phyloP scores from a whole-genome alignment of 2,888 invertebrate genomes.

The Rotaria magnacalcarata region DNA sequence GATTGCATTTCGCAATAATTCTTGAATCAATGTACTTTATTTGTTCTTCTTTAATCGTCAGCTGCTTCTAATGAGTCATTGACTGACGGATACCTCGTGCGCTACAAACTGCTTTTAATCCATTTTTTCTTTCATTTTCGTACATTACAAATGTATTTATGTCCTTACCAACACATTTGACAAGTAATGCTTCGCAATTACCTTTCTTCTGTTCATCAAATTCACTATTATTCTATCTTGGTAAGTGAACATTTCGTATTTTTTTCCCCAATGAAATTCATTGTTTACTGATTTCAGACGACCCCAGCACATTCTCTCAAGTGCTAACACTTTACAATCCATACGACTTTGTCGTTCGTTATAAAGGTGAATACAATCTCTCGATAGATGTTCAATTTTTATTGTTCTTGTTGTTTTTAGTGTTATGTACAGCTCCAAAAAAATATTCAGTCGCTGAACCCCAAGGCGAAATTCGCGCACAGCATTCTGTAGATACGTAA shows the following conservation, averaged over 20 bases:
- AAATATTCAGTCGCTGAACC: constrained; percentile 8
- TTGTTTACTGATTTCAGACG: background rate
- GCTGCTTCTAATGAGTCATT: constrained; percentile 7
- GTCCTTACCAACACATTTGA: constrained; percentile 32
- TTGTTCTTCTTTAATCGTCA: background rate
- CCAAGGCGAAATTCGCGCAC: constrained; percentile 11
- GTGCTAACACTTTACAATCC: constrained; percentile 19
- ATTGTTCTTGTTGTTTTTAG: background rate
- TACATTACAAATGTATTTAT: constrained; percentile 18
- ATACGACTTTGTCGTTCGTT: background rate
- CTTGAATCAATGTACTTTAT: background rate
- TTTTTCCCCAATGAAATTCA: background rate
- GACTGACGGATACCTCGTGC: background rate
- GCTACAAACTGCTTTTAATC: background rate
- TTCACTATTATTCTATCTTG: constrained; percentile 18
- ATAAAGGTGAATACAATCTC: background rate
- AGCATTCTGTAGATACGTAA: constrained; percentile 23
- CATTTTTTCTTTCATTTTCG: background rate
- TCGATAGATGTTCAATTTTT: background rate
- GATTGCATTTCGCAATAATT: background rate
- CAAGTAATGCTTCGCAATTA: constrained; percentile 1
- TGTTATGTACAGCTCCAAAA: background rate
- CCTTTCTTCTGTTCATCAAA: constrained; percentile 24
- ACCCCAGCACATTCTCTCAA: background rate
- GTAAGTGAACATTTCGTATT: background rate